A percentile compares a stretch with the other conserved stretches of the same genome.
Conservation (phyloP, 2,113 vertebrate species). For the Proteles cristata region DNA sequence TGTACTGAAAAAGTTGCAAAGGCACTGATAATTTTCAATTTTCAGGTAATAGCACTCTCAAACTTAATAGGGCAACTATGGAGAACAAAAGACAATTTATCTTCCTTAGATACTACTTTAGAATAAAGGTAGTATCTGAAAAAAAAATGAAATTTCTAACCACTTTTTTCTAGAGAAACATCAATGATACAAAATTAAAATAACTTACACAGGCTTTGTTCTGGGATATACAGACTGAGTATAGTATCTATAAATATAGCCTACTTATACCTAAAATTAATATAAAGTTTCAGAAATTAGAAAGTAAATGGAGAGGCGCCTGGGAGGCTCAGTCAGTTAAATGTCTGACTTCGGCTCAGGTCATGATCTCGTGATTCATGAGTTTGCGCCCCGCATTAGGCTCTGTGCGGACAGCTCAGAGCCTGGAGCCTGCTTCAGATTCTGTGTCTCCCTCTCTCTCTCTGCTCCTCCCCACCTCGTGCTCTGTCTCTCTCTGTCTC, state of each 20-base stretch:
- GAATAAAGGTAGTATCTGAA: neutral
- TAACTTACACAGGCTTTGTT: neutral
- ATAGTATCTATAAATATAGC: neutral
- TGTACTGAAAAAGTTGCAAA: neutral
- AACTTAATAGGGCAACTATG: neutral
- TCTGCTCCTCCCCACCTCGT: no score
- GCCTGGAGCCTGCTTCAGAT: no score
- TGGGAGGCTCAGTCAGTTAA: no score
- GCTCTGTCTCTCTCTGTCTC: no score
- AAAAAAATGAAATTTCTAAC: conserved; percentile 31
- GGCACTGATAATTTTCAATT: neutral
- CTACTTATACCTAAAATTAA: neutral
- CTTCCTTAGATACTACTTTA: neutral
- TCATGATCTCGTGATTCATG: no score
- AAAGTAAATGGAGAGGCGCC: neutral
- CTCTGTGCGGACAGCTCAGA: no score
- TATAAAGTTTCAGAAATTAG: neutral
- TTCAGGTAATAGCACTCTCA: neutral
- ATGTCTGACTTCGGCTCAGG: no score
- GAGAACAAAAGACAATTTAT: neutral
- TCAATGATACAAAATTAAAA: neutral
- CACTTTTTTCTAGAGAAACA: neutral
- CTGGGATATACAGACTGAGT: neutral
- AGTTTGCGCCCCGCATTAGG: no score
- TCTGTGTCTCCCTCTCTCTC: no score